Conservation (phyloP, 2,113 vertebrate genomes). For the Cercocebus atys region DNA sequence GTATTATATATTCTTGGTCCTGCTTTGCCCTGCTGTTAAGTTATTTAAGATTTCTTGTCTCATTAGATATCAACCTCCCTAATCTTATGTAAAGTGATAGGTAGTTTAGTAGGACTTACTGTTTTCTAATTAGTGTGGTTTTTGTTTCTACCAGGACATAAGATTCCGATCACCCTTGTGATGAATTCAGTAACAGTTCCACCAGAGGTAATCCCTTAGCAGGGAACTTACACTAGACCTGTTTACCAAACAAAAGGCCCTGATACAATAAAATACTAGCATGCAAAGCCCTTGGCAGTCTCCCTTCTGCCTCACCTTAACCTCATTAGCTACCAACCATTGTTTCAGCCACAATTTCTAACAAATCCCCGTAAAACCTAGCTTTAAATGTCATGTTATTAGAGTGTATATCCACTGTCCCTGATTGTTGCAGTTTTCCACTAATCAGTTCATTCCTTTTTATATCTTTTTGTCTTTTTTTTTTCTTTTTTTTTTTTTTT, state of each 20-base stretch:
- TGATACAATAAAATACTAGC: not conserved
- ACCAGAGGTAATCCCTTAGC: not conserved
- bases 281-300: not conserved
- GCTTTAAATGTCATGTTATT: not conserved
- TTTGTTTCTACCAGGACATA: slow-evolving; percentile 25
- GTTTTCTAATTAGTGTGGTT: not conserved
- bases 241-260: not conserved
- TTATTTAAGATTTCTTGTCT: not conserved
- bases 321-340: not conserved
- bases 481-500: no score
- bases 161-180: not conserved
- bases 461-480: not conserved
- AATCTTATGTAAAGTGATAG: not conserved
- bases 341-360: not conserved
- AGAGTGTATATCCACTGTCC: not conserved
- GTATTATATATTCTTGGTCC: not conserved
- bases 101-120: not conserved
- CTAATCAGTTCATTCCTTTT: not conserved
- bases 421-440: not conserved
- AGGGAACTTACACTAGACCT: not conserved
- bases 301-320: not conserved
- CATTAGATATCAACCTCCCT: not conserved
- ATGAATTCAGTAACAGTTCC: not conserved
- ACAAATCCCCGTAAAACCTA: not conserved
- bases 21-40: not conserved